Base-by-base conservation (phyloP, 2,888 invertebrate species). In the Tiliacea aurago region DNA sequence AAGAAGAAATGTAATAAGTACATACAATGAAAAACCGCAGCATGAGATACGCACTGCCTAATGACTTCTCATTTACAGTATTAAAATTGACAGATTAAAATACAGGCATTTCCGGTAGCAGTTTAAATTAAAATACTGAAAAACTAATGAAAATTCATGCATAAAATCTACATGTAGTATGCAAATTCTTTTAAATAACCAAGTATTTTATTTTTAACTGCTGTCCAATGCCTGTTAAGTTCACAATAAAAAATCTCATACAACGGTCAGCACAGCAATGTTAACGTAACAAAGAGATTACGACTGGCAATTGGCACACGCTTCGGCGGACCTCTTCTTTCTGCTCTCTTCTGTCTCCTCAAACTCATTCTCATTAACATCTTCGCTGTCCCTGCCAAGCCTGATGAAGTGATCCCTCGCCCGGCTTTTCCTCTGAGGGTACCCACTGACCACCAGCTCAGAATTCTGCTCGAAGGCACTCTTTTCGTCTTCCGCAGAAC, bases 371-470 rank as follows among this genome's bases (percentile, higher is more conserved):
- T 92, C 93, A 68, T 90, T 91, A 15, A 94, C 62, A 61, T 95
- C 95, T 78, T 95, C 96, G 69, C 91, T 95, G 73, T 95, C 95
- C 70, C 96, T 90, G 2, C 96, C 96, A 0, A 96, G 93, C 73
- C 96, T 93, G 84, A 96, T 92, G 79, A 96, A 96, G 67, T 95
- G 95, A 76, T 96, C 93, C 28, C 95, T 90, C 7, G 95, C 96
- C 73, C 96, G 91, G 84, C 87, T 92, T 82, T 94, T 96, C 87
- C 96, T 93, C 74, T 94, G 93, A 47, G 95, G 95, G 51, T 91
- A 93, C 6, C 92, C 93, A 51, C 87, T 92, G 7, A 92, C 90
- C 2, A 90, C 84, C 33, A 92, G 70, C 1, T 94, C 93, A 0
- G 93, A 89, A 41, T 85, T 88, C 71, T 92, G 92, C 53, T 94